Conservation (phyloP, 2,888 invertebrate species). For the Drosophila borborema region DNA sequence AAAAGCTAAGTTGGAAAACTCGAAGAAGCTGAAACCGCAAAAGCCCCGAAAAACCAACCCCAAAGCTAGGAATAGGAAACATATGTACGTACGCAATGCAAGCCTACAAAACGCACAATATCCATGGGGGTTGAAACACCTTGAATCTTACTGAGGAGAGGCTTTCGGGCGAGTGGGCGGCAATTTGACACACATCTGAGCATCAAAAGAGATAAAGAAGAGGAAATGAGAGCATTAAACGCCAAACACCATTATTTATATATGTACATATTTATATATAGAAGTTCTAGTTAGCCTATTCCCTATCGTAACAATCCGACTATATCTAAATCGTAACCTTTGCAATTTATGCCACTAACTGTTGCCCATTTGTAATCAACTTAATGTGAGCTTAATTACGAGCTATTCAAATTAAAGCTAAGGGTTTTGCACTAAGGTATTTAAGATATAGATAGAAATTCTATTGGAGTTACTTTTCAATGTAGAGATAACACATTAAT, state of each 20-base stretch:
- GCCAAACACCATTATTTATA: conserved; percentile 20
- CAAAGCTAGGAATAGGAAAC: conserved; percentile 8
- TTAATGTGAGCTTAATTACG: conserved; percentile 47
- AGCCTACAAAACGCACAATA: conserved; percentile 1
- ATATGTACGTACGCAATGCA: conserved; percentile 17
- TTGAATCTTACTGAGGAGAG: conserved; percentile 9
- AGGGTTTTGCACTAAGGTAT: not conserved
- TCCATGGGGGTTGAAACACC: conserved; percentile 55
- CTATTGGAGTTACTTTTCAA: too few species aligned
- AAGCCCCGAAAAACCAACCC: conserved; percentile 54
- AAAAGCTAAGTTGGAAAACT: conserved; percentile 59
- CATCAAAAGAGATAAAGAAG: conserved; percentile 56
- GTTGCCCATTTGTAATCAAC: conserved; percentile 34
- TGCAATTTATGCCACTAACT: conserved; percentile 49
- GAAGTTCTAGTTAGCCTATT: not conserved
- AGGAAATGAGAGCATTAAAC: conserved; percentile 61
- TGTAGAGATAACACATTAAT: too few species aligned
- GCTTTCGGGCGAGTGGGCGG: conserved; percentile 11
- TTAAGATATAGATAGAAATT: too few species aligned
- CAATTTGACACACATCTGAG: conserved; percentile 70
- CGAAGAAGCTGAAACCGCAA: conserved; percentile 36
- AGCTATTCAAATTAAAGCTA: not conserved
- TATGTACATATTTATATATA: not conserved
- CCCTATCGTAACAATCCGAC: not conserved
- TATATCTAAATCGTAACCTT: conserved; percentile 57